phyloP scores from a whole-genome alignment of 2,113 vertebrate species.

The Serilophus lunatus region DNA sequence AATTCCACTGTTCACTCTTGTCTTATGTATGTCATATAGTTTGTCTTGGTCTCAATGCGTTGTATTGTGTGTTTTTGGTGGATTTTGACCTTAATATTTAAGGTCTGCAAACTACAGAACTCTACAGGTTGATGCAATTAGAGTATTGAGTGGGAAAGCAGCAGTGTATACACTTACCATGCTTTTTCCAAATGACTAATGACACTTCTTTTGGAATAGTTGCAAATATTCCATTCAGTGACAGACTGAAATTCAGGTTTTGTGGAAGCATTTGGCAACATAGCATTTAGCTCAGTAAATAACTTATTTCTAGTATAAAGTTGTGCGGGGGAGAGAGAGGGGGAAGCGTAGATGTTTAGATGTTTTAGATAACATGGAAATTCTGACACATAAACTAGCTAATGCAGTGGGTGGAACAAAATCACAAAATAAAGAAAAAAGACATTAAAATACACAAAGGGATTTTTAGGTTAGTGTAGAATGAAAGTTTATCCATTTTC shows the following conservation, averaged over 20 bases:
- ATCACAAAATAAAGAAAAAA: not conserved
- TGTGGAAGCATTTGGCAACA: not conserved
- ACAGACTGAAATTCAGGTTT: not conserved
- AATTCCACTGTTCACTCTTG: not conserved
- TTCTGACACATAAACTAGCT: not conserved
- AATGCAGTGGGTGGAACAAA: not conserved
- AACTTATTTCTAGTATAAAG: not conserved
- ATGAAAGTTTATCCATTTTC: not conserved
- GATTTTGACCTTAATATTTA: not conserved
- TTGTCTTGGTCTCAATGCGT: not conserved
- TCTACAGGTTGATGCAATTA: not conserved
- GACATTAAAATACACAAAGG: not conserved
- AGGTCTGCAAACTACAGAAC: not conserved
- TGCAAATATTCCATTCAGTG: not conserved
- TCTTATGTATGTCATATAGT: not conserved
- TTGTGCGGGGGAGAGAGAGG: accelerated
- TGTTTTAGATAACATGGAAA: not conserved
- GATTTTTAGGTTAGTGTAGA: not conserved
- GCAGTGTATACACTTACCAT: not conserved
- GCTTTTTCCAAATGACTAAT: not conserved
- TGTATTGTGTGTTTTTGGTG: not conserved
- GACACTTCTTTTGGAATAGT: not conserved
- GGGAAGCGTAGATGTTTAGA: not conserved
- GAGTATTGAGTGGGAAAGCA: not conserved
- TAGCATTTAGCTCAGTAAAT: not conserved